phyloP scores from a whole-genome alignment of 2,113 vertebrate genomes.

The Epinephelus lanceolatus region DNA sequence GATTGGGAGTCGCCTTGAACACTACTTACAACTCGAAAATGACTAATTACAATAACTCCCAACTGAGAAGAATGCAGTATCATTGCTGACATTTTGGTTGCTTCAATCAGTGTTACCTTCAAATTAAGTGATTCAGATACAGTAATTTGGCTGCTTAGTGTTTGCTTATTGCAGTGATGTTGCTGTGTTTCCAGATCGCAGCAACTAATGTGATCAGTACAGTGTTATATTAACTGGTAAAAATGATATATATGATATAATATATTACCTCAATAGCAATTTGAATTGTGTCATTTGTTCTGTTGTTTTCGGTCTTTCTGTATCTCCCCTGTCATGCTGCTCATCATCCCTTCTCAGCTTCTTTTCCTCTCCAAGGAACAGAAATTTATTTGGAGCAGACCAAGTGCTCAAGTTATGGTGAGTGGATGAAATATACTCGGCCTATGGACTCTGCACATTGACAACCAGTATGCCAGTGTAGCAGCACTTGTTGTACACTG shows the following conservation, averaged over 20 bases:
- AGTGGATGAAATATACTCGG: not conserved
- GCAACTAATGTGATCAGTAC: not conserved
- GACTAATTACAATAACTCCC: not conserved
- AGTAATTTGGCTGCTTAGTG: not conserved
- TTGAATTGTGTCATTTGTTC: not conserved
- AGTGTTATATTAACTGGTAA: not conserved
- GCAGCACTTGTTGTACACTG: conserved; percentile 1
- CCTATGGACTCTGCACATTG: not conserved
- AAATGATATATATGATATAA: not conserved
- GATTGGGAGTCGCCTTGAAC: not conserved
- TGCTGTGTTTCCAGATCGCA: not conserved
- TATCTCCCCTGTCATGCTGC: not conserved
- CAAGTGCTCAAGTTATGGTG: conserved; percentile 32
- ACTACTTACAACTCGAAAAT: not conserved
- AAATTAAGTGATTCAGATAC: not conserved
- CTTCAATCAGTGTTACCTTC: not conserved
- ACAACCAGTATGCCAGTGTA: not conserved
- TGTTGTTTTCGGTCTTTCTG: not conserved
- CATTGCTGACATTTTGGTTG: not conserved
- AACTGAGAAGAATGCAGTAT: not conserved
- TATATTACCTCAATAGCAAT: not conserved
- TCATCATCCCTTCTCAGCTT: not conserved
- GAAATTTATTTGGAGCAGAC: conserved; percentile 29
- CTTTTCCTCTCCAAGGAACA: not conserved
- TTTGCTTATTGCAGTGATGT: not conserved